These are phyloP conservation scores for Sipunculus nudus DNA, from an alignment of 2,888 invertebrate genomes.

Conservation along the genomic window DNA sequence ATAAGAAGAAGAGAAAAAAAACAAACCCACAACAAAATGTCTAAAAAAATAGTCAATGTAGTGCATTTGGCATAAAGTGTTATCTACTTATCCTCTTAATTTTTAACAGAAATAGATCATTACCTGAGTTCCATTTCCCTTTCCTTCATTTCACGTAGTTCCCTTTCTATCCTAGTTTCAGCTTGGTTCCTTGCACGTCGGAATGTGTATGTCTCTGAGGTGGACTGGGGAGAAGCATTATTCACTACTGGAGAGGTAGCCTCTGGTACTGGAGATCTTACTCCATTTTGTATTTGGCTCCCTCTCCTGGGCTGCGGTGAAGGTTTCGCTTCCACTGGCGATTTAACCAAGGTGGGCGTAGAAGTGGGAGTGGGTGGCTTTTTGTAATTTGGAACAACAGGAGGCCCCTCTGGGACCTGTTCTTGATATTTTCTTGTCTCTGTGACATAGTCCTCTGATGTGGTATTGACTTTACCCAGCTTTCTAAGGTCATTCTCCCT, in stretches of 20 bases:
- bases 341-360: constrained; percentile 10
- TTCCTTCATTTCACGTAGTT: constrained; percentile 84
- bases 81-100: too few species aligned
- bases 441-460: constrained; percentile 71
- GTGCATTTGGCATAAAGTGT: too few species aligned
- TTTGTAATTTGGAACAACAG: constrained; percentile 20
- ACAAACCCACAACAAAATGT: too few species aligned
- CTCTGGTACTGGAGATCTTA: too few species aligned
- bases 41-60: too few species aligned
- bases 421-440: constrained; percentile 63
- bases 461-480: constrained; percentile 71
- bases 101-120: too few species aligned
- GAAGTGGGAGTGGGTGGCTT: constrained; percentile 13
- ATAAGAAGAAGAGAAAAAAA: too few species aligned
- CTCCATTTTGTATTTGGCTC: too few species aligned
- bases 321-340: constrained; percentile 8
- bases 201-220: constrained; percentile 24
- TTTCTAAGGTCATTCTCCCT: constrained; percentile 83
- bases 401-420: constrained; percentile 39
- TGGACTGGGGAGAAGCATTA: background rate
- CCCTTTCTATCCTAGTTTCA: constrained; percentile 87
- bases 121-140: constrained; percentile 82
- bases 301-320: constrained; percentile 18
- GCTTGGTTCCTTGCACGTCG: constrained; percentile 84
- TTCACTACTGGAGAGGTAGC: too few species aligned